Conservation (phyloP, 64 coral and sea anemone genomes). For the Pocillopora verrucosa region DNA sequence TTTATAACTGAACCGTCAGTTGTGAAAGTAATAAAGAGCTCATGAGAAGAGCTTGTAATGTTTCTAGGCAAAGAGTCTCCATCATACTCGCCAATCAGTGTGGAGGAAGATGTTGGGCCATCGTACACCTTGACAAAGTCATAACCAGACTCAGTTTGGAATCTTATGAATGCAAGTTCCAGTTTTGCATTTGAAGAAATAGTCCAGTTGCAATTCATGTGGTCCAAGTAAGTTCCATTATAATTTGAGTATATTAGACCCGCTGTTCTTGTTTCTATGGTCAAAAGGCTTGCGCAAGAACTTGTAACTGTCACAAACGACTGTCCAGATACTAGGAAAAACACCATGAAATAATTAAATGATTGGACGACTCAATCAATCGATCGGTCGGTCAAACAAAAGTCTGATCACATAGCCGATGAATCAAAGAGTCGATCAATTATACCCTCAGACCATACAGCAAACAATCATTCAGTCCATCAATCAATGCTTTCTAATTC, state of each 20-base stretch:
- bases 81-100: conserved; percentile 1
- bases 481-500: no score
- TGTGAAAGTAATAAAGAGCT: conserved; percentile 4
- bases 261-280: neutral
- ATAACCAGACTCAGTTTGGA: neutral
- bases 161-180: neutral
- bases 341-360: neutral
- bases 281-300: neutral
- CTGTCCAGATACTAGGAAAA: neutral
- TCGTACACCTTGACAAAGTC: conserved; percentile 35
- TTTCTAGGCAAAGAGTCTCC: neutral
- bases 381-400: no score
- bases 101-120: neutral
- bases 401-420: no score
- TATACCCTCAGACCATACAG: no score
- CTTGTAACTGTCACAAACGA: neutral
- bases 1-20: neutral
- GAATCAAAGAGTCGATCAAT: no score
- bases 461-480: no score
- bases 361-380: no score
- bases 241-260: neutral
- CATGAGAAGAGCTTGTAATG: conserved; percentile 15
- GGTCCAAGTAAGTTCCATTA: neutral
- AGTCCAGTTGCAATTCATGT: neutral
- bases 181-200: conserved; percentile 17